Evolutionary conservation across 2,888 invertebrate genomes (phyloP).

Genomic region (Conomelus anceps): DNA sequence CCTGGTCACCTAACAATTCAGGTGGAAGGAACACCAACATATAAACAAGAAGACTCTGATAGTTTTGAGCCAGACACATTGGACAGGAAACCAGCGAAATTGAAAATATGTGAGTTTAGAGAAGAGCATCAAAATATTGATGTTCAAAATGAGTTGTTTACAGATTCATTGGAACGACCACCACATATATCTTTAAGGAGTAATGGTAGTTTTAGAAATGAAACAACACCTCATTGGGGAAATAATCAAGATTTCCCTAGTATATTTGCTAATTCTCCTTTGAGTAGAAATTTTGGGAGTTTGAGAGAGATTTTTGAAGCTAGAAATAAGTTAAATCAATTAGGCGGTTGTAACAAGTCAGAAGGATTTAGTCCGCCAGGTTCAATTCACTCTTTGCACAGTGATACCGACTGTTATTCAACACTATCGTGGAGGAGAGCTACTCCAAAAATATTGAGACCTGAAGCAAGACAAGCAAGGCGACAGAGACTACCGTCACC

Average conservation of each 20-base stretch:
- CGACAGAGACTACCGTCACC: constrained; percentile 47
- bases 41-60: constrained; percentile 59
- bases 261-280: constrained; percentile 24
- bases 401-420: constrained; percentile 31
- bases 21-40: constrained; percentile 60
- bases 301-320: constrained; percentile 68
- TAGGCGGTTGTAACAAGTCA: constrained; percentile 18
- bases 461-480: constrained; percentile 31
- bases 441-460: constrained; percentile 29
- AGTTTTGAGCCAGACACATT: constrained; percentile 81
- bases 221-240: constrained; percentile 18
- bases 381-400: constrained; percentile 27
- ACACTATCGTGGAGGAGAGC: constrained; percentile 37
- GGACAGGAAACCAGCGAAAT: constrained; percentile 56
- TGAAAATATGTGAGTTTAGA: constrained; percentile 30
- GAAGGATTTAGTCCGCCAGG: constrained; percentile 30
- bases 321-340: constrained; percentile 30
- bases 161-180: constrained; percentile 52
- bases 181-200: constrained; percentile 57
- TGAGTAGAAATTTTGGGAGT: constrained; percentile 53
- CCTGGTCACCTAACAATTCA: constrained; percentile 78
- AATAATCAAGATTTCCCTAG: constrained; percentile 15
- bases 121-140: constrained; percentile 30
- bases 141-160: constrained; percentile 30
- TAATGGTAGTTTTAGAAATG: constrained; percentile 62